A percentile compares a stretch with the other conserved stretches of the same genome.
Conservation (phyloP, 2,888 invertebrate species). For the Saturnia pavonia region DNA sequence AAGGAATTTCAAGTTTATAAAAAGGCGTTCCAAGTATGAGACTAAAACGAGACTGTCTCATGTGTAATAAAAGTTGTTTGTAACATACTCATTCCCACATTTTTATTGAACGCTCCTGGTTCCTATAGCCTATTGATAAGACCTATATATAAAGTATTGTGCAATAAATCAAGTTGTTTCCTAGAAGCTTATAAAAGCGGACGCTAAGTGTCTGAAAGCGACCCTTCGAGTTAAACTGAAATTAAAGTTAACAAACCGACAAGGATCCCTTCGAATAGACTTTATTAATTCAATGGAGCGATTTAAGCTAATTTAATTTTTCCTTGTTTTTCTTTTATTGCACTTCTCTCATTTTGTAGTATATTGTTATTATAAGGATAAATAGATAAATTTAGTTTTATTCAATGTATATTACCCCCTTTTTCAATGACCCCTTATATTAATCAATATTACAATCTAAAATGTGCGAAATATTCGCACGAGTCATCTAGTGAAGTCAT, state of each 20-base stretch:
- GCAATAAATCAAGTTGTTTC: conserved; percentile 1
- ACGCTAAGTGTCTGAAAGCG: conserved; percentile 1
- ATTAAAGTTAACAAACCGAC: conserved; percentile 12
- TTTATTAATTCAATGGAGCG: conserved; percentile 9
- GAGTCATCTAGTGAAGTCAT: too few relatives aligned
- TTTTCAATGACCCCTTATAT: too few relatives aligned
- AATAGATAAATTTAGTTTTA: background rate
- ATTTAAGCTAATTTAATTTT: background rate
- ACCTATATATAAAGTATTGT: background rate
- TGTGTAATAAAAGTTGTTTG: too few relatives aligned
- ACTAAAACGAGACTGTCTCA: too few relatives aligned
- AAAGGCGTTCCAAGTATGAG: too few relatives aligned
- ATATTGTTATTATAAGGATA: background rate
- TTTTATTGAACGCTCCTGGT: background rate
- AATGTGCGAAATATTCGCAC: too few relatives aligned
- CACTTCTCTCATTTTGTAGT: background rate
- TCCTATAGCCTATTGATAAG: background rate
- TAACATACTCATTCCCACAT: too few relatives aligned
- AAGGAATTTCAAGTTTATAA: too few relatives aligned
- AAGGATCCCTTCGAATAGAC: background rate
- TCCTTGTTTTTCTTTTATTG: background rate
- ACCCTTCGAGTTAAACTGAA: conserved; percentile 5
- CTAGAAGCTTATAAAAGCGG: background rate
- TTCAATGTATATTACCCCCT: background rate
- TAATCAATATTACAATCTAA: too few relatives aligned